Evolutionary conservation across 2,797 vertebrate genomes (phyloP).

Genomic region (Babyrousa celebensis): DNA sequence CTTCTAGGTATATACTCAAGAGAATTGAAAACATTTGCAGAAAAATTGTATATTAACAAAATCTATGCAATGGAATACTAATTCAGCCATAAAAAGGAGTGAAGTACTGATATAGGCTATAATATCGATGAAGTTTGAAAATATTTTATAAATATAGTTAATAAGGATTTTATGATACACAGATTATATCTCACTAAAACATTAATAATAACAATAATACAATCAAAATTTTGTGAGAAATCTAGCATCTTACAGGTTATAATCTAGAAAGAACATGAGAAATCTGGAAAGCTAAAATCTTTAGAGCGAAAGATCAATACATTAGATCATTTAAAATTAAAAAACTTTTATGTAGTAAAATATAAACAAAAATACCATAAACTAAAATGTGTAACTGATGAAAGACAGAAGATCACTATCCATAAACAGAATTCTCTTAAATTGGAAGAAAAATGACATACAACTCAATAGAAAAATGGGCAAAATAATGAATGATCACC

Average conservation of each 20-base stretch:
- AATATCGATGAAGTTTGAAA: conserved; percentile 40
- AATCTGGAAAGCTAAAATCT: neutral
- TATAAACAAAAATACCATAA: conserved; percentile 22
- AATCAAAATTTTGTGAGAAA: conserved; percentile 39
- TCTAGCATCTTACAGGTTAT: neutral
- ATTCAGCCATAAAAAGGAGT: neutral
- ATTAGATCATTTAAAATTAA: conserved; percentile 36
- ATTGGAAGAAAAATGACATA: neutral
- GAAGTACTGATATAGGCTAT: neutral
- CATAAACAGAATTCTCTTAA: neutral
- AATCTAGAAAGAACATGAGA: neutral
- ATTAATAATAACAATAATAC: neutral
- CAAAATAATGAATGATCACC: conserved; percentile 30
- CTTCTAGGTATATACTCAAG: neutral
- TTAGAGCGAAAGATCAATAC: neutral
- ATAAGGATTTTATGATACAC: neutral
- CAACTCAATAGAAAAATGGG: neutral
- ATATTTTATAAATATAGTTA: neutral
- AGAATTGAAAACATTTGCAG: neutral
- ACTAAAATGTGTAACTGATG: neutral
- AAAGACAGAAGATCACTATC: neutral
- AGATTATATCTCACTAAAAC: conserved; percentile 24
- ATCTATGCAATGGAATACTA: neutral
- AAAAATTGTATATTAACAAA: conserved; percentile 18
- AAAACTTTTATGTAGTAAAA: conserved; percentile 1